These are phyloP conservation scores for Podilymbus podiceps DNA, from an alignment of 2,113 vertebrate species.

Conservation along the genomic window DNA sequence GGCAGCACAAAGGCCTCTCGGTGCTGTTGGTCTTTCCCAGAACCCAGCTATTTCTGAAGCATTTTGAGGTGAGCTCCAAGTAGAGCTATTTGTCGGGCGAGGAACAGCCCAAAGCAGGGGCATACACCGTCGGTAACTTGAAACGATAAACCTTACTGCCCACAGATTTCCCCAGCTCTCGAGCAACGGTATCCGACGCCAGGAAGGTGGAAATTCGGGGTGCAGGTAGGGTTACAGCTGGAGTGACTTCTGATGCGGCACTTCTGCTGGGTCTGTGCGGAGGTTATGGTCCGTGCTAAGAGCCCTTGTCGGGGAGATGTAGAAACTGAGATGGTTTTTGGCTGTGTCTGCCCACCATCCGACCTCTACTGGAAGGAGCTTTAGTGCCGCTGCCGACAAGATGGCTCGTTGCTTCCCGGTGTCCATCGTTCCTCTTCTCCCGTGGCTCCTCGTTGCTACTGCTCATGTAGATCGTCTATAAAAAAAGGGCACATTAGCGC, in stretches of 20 bases:
- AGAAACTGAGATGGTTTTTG: neutral
- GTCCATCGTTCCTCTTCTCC: neutral
- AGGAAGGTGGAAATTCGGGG: neutral
- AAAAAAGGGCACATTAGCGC: neutral
- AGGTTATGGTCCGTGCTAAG: no score
- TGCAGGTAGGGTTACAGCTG: neutral
- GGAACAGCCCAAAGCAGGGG: neutral
- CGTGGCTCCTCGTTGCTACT: neutral
- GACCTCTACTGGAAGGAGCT: neutral
- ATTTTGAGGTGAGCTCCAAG: neutral
- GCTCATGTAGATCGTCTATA: neutral
- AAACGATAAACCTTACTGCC: neutral
- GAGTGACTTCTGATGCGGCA: neutral
- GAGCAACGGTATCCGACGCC: no score
- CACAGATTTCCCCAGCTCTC: neutral
- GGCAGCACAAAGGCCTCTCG: neutral
- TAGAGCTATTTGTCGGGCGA: neutral
- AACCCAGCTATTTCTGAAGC: neutral
- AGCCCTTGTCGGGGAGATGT: neutral
- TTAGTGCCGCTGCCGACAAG: neutral
- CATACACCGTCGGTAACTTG: neutral
- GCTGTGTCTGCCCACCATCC: neutral
- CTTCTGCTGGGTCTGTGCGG: neutral
- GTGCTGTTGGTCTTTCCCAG: neutral
- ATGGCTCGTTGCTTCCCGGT: neutral